Evolutionary conservation across 2,888 invertebrate species (phyloP).

Genomic region (Maniola hyperantus): DNA sequence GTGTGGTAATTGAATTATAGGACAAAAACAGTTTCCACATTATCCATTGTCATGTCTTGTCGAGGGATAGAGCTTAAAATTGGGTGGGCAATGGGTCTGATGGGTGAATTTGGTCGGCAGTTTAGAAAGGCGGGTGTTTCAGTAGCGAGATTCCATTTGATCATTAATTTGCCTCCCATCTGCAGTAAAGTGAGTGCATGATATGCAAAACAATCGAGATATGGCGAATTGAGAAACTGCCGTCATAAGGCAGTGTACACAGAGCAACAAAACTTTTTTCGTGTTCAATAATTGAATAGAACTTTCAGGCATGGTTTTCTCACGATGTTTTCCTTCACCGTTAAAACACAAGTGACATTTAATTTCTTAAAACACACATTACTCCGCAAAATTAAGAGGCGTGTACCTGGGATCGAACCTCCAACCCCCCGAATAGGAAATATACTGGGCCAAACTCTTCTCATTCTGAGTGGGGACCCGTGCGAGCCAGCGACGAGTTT

Average conservation of each 20-base stretch:
- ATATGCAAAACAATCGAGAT: conserved; percentile 80
- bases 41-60: conserved; percentile 51
- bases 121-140: conserved; percentile 51
- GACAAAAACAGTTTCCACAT: conserved; percentile 55
- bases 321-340: no score
- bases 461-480: no score
- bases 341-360: no score
- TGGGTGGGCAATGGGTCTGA: conserved; percentile 44
- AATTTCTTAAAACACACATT: no score
- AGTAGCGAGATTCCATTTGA: conserved; percentile 67
- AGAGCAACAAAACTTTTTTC: background rate
- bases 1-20: conserved; percentile 76
- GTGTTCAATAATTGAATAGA: background rate
- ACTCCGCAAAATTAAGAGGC: no score
- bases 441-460: no score
- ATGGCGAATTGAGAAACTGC: conserved; percentile 53
- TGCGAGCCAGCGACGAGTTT: no score
- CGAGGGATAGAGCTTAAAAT: conserved; percentile 53
- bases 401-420: no score
- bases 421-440: no score
- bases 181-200: conserved; percentile 56
- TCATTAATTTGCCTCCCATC: conserved; percentile 74
- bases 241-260: conserved; percentile 24
- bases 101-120: conserved; percentile 44
- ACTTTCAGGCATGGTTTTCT: no score